These are phyloP conservation scores for Caenorhabditis zanzibari DNA, from an alignment of 2,888 invertebrate genomes.

Conservation along the genomic window DNA sequence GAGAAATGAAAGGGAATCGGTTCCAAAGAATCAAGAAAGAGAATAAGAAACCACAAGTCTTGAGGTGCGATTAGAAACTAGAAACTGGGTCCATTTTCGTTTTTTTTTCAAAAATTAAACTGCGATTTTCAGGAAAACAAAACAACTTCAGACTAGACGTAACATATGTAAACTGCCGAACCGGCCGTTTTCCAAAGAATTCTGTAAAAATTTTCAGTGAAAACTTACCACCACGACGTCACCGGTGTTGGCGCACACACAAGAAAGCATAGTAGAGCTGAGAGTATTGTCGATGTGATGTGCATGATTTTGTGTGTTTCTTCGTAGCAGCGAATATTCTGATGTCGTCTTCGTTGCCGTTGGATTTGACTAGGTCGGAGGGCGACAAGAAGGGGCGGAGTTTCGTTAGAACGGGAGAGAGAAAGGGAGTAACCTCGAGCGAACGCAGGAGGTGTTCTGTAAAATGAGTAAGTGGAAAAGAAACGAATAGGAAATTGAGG, in stretches of 20 bases:
- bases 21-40: no score
- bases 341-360: background rate
- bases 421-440: background rate
- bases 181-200: no score
- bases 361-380: background rate
- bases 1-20: no score
- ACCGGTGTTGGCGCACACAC: slow-evolving; percentile 23
- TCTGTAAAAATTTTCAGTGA: no score
- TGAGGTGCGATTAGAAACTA: no score
- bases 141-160: no score
- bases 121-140: no score
- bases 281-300: background rate
- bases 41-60: no score
- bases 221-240: slow-evolving; percentile 44
- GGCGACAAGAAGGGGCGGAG: slow-evolving; percentile 9
- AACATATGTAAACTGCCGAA: no score
- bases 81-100: no score
- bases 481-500: background rate
- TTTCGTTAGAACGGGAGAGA: no score
- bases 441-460: slow-evolving; percentile 20
- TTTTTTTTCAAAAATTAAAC: no score
- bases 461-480: slow-evolving; percentile 4
- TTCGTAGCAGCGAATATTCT: background rate
- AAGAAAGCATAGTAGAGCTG: slow-evolving; percentile 8
- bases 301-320: slow-evolving; percentile 17